Conservation (phyloP, 2,113 vertebrate species). For the Tiliqua scincoides region DNA sequence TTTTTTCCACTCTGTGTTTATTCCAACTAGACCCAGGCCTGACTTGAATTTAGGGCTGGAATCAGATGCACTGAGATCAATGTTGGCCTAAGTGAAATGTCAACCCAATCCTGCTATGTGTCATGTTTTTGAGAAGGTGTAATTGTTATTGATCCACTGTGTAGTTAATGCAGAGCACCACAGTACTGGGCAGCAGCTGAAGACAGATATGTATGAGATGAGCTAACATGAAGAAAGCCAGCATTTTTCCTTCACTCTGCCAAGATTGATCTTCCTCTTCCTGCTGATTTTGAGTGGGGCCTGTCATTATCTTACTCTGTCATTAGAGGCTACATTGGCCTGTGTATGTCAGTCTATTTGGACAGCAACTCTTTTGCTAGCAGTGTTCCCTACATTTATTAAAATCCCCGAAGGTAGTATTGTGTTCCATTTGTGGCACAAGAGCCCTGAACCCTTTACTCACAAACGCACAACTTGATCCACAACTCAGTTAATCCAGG, state of each 20-base stretch:
- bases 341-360: slow-evolving; percentile 99
- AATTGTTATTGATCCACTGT: slow-evolving; percentile 99
- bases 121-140: slow-evolving; percentile 98
- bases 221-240: slow-evolving; percentile 94
- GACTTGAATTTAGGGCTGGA: slow-evolving; percentile 91
- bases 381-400: slow-evolving; percentile 97
- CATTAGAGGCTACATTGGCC: slow-evolving; percentile 99
- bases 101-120: slow-evolving; percentile 93
- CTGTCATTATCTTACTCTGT: slow-evolving; percentile 99
- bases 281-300: slow-evolving; percentile 98
- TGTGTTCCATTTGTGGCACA: slow-evolving; percentile 80
- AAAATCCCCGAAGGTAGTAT: slow-evolving; percentile 91
- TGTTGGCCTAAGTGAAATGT: slow-evolving; percentile 96
- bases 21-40: slow-evolving; percentile 87
- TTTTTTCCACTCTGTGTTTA: slow-evolving; percentile 89
- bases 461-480: slow-evolving; percentile 42
- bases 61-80: slow-evolving; percentile 96
- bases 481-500: slow-evolving; percentile 12
- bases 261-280: slow-evolving; percentile 99
- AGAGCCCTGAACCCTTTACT: slow-evolving; percentile 77
- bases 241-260: slow-evolving; percentile 94
- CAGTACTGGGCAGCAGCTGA: slow-evolving; percentile 90
- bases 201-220: slow-evolving; percentile 94
- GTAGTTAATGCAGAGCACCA: slow-evolving; percentile 96
- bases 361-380: slow-evolving; percentile 98